These are phyloP conservation scores for Xiphias gladius DNA, from an alignment of 2,113 vertebrate genomes.

Conservation along the genomic window DNA sequence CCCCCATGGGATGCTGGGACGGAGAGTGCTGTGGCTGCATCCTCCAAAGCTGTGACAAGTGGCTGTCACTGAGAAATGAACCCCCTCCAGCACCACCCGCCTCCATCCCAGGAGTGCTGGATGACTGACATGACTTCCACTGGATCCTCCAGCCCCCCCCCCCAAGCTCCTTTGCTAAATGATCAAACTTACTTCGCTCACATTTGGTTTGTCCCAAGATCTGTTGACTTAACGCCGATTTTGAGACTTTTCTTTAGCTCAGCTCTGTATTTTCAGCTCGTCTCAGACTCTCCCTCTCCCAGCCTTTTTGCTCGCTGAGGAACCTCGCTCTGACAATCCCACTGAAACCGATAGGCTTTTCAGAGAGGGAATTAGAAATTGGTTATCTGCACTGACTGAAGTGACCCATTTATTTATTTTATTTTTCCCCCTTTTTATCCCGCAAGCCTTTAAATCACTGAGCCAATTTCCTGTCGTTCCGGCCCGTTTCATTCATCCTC, in stretches of 20 bases:
- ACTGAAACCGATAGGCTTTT: constrained; percentile 58
- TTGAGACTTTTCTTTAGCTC: background rate
- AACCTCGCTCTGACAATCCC: constrained; percentile 45
- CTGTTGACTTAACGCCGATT: background rate
- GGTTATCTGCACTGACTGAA: constrained; percentile 53
- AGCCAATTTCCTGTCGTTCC: constrained; percentile 58
- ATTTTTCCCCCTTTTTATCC: constrained; percentile 37
- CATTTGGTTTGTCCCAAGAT: background rate
- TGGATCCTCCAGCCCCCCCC: background rate
- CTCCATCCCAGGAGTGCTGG: constrained; percentile 33
- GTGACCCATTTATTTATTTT: constrained; percentile 53
- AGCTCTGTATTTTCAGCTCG: background rate
- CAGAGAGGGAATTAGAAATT: constrained; percentile 35
- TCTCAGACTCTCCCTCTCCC: background rate
- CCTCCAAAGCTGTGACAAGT: constrained; percentile 68
- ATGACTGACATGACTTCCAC: constrained; percentile 49
- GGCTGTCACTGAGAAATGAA: constrained; percentile 58
- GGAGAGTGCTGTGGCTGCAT: constrained; percentile 54
- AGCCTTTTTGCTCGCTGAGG: background rate
- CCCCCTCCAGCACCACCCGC: background rate
- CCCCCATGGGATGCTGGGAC: constrained; percentile 29
- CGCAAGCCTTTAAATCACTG: constrained; percentile 53
- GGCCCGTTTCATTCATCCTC: constrained; percentile 51
- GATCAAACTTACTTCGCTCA: constrained; percentile 7
- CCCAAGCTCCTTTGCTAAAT: background rate